A percentile compares a stretch with the other conserved stretches of the same genome.
These are phyloP conservation scores for Rhea americana DNA, from an alignment of 2,113 vertebrate species.

Conservation along the genomic window DNA sequence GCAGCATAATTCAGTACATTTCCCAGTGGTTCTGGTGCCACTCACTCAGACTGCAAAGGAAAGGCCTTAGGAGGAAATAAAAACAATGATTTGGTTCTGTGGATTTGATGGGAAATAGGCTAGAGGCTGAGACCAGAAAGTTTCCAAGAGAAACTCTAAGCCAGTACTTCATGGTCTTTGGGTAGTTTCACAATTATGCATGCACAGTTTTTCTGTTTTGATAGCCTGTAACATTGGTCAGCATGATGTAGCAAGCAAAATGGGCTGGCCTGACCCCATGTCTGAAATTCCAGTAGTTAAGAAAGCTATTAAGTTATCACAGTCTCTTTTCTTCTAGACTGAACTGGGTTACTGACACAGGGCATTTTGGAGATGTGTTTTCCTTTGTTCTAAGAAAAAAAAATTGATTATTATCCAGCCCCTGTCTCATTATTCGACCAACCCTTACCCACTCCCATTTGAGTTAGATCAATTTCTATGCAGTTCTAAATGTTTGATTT, in stretches of 20 bases:
- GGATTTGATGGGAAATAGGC: not conserved
- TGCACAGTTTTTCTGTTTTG: not conserved
- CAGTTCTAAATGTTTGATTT: not conserved
- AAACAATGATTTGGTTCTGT: not conserved
- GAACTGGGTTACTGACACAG: not conserved
- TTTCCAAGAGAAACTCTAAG: not conserved
- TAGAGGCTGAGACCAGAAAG: not conserved
- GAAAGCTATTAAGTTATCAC: conserved; percentile 2
- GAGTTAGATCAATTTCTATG: not conserved
- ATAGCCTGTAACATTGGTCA: not conserved
- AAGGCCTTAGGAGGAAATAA: conserved; percentile 15
- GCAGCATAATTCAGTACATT: not conserved
- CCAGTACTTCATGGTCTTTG: not conserved
- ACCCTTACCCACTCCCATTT: not conserved
- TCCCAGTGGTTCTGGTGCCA: not conserved
- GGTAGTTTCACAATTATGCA: not conserved
- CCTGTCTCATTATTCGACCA: not conserved
- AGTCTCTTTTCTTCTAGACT: not conserved
- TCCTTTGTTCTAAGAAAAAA: not conserved
- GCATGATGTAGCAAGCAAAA: not conserved
- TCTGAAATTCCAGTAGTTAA: not conserved
- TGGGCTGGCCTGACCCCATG: not conserved
- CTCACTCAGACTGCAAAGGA: not conserved
- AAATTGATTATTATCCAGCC: not conserved
- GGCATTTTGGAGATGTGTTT: not conserved